Conservation (phyloP, 1,140 invertebrate genomes). For the Hesperophylax magnus region DNA sequence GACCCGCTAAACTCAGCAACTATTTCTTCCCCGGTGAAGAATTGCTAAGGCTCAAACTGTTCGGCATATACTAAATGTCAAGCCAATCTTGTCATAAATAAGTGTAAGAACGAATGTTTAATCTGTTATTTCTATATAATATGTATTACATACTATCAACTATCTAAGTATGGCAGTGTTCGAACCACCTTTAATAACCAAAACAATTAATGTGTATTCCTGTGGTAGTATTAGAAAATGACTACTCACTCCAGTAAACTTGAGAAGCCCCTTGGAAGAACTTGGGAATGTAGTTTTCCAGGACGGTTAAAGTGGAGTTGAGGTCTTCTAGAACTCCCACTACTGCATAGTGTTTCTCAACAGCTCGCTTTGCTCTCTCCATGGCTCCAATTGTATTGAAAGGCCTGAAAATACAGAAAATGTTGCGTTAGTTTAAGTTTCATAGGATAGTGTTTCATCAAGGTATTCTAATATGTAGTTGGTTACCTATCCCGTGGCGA, state of each 20-base stretch:
- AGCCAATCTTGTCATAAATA: no score
- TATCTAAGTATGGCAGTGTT: no score
- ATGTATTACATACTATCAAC: no score
- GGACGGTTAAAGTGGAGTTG: constrained; percentile 85
- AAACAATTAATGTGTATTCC: background rate
- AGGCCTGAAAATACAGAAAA: constrained; percentile 72
- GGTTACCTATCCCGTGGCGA: no score
- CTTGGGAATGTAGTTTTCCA: constrained; percentile 87
- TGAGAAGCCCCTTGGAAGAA: constrained; percentile 86
- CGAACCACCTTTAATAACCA: background rate
- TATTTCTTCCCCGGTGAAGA: no score
- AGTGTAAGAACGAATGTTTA: no score
- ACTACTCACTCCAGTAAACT: constrained; percentile 81
- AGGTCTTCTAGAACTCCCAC: constrained; percentile 91
- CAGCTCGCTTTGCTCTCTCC: constrained; percentile 86
- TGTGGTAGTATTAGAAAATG: background rate
- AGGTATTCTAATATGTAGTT: no score
- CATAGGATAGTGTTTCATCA: no score
- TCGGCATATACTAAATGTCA: no score
- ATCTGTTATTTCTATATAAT: no score
- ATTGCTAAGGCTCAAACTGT: no score
- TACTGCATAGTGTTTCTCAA: constrained; percentile 88
- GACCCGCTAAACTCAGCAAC: no score
- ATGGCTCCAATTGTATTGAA: constrained; percentile 89
- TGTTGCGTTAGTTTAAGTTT: background rate